Percentiles rank a stretch among this genome's conserved stretches.
Conservation (phyloP, 1,140 invertebrate species). For the Mercenaria mercenaria region DNA sequence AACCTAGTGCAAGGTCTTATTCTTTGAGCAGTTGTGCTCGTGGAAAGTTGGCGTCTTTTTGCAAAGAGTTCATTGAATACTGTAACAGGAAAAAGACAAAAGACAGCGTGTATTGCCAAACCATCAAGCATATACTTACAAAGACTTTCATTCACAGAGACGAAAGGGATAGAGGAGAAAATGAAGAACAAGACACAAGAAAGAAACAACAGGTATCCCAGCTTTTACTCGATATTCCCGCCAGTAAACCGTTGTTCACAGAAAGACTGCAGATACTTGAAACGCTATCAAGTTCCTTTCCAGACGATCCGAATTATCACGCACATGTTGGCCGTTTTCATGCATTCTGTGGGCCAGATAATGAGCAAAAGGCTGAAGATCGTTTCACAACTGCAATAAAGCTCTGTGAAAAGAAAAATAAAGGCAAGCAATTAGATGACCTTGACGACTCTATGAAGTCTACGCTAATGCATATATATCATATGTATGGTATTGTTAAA, state of each 20-base stretch:
- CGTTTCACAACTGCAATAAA: conserved; percentile 64
- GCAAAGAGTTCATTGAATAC: conserved; percentile 68
- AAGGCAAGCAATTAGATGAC: conserved; percentile 40
- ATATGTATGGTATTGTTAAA: conserved; percentile 68
- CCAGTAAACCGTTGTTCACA: conserved; percentile 56
- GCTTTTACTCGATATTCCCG: conserved; percentile 64
- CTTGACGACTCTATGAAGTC: conserved; percentile 59
- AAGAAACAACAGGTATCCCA: conserved; percentile 62
- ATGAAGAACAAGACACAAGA: conserved; percentile 31
- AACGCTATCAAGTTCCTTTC: conserved; percentile 66
- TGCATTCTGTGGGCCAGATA: conserved; percentile 69
- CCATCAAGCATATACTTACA: conserved; percentile 62
- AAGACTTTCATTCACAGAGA: conserved; percentile 71
- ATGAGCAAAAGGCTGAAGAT: conserved; percentile 66
- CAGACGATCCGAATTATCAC: conserved; percentile 69
- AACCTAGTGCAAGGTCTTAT: neutral
- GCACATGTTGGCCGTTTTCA: conserved; percentile 71
- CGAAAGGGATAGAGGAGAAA: conserved; percentile 57
- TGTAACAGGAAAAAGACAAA: conserved; percentile 59
- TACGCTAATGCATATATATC: conserved; percentile 69
- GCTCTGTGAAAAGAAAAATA: conserved; percentile 52
- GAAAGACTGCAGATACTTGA: conserved; percentile 67
- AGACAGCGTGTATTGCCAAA: conserved; percentile 38
- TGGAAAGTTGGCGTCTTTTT: conserved; percentile 54
- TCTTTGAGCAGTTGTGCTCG: conserved; percentile 47